Base-by-base conservation (phyloP, 2,888 invertebrate genomes). In the Chironomus riparius region DNA sequence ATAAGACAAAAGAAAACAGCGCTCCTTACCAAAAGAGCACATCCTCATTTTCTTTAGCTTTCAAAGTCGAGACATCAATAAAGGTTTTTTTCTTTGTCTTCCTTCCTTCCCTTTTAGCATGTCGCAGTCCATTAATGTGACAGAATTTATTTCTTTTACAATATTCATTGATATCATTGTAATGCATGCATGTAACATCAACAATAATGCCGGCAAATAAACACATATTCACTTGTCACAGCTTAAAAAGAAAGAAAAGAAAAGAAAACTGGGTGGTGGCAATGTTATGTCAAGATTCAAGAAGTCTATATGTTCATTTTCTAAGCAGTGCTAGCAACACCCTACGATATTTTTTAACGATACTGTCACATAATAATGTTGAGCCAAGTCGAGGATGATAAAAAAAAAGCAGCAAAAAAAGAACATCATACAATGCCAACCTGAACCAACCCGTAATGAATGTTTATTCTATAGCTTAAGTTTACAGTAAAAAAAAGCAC, bases 401-500 rank as follows among this genome's bases (percentile, higher is more conserved):
- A 18, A 56, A 56, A 68, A 68, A 38, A 28, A 68, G 68, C n/a
- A n/a, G n/a, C n/a, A n/a, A n/a, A n/a, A n/a, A n/a, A n/a, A n/a
- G n/a, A 68, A 48, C 18, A 38, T 38, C 38, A 7, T 10, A 38
- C 38, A 38, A 38, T 38, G 38, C 38, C 38, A 62, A 22, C 47
- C 47, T 48, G 68, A 74, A 74, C 47, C 74, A 22, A 74, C 65
- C 56, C 62, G 68, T 74, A 74, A 74, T 74, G 74, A 74, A 74
- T 74, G 74, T 74, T 74, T 74, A 68, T 74, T 74, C 65, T 65
- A 47, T 38, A 12, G 68, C 72, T 73, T 65, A 22, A 21, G 65
- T 65, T 22, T 56, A 15, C 50, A 50, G 50, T 24, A 56, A 56
- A n/a, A 15, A 50, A n/a, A 18, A 56, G 24, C 65, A 22, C 65